Base-by-base conservation (phyloP, 92 coral and sea anemone species). In the Blastomussa wellsi region DNA sequence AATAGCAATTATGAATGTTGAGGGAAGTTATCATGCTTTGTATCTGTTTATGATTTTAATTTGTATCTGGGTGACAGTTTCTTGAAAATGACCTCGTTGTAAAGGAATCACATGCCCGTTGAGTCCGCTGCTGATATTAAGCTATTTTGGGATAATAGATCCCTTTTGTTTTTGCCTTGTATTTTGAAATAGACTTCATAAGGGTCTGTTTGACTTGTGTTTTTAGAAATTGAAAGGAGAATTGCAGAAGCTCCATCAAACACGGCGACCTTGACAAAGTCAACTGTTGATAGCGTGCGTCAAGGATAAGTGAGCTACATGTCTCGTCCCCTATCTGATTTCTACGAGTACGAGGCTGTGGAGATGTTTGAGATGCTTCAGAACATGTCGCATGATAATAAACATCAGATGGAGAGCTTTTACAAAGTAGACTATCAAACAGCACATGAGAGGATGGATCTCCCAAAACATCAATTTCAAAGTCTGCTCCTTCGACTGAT, bases 401-500 rank as follows among this genome's bases (percentile, higher is more conserved):
- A 85, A 52, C 88, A 85, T 53, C 76, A 76, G 7, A 76, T 60
- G 64, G 64, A 85, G 74, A 29, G 44, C 73, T 85, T 59, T 74
- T 85, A 85, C 64, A 55, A 74, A 24, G 24, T 85, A 32, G 82
- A 38, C 44, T 85, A 85, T 33, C 82, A 85, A 80, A 85, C 88
- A 57, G 76, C 51, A 24, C 35, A 78, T 62, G 72, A 39, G 32
- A 85, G 72, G 72, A 55, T 64, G 28, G 83, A 78, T 36, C 76
- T 77, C 19, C 88, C 77, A 7, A 77, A 42, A 37, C 83, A 85
- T 39, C 83, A 85, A 55, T 85, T 85, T 69, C 76, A 78, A 37
- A 51, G 68, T 41, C 88, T 77, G n/a, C 69, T 85, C 37, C 83
- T 85, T 16, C 72, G 82, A 37, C 74, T 84, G 32, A 10, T 85